Percentiles rank a stretch among this genome's conserved stretches.
phyloP scores from a whole-genome alignment of 2,888 invertebrate genomes.

The Caenorhabditis sp. region DNA sequence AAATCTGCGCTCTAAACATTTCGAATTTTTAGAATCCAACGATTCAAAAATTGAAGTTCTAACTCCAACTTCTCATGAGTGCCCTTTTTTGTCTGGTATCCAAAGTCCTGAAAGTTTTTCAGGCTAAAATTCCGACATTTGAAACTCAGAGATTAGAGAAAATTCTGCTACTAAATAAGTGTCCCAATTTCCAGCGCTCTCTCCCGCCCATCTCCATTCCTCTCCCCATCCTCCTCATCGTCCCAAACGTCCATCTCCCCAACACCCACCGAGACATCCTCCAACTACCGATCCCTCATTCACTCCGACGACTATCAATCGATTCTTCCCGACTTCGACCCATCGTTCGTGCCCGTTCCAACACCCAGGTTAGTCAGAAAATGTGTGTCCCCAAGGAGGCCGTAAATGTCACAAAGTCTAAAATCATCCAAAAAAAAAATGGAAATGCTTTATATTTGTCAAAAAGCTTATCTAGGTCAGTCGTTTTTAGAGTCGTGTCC shows the following conservation, averaged over 20 bases:
- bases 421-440: constrained; percentile 1
- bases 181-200: constrained; percentile 44
- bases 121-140: too few relatives aligned
- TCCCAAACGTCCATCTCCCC: constrained; percentile 57
- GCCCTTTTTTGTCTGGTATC: too few relatives aligned
- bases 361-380: constrained; percentile 66
- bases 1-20: too few relatives aligned
- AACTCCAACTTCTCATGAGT: too few relatives aligned
- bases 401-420: too few relatives aligned
- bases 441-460: constrained; percentile 20
- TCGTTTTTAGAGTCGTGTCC: constrained; percentile 3
- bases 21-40: too few relatives aligned
- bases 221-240: constrained; percentile 63
- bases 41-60: too few relatives aligned
- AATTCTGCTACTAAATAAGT: too few relatives aligned
- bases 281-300: constrained; percentile 71
- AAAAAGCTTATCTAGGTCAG: constrained; percentile 36
- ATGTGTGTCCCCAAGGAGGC: too few relatives aligned
- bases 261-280: constrained; percentile 58
- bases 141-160: too few relatives aligned
- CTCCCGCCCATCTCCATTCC: constrained; percentile 69
- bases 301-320: constrained; percentile 71
- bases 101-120: too few relatives aligned
- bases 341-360: constrained; percentile 56
- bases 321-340: constrained; percentile 69